A percentile compares a stretch with the other conserved stretches of the same genome.
Evolutionary conservation across 2,888 invertebrate species (phyloP).

Genomic region (Tipula helvola): DNA sequence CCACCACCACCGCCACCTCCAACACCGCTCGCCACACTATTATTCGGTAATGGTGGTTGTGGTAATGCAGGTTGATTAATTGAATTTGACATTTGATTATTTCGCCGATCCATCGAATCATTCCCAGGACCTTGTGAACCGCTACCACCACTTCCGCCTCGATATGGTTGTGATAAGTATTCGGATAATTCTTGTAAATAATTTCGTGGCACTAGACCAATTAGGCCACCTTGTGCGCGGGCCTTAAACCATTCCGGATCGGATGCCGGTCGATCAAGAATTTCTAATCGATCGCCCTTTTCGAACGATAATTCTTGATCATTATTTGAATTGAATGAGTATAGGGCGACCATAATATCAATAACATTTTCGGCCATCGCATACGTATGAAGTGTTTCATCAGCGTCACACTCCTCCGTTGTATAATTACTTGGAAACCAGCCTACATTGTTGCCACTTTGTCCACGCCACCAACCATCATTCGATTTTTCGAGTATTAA

Average conservation of each 20-base stretch:
- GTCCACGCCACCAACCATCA: constrained; percentile 99
- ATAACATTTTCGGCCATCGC: constrained; percentile 92
- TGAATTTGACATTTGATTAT: constrained; percentile 28
- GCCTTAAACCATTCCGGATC: constrained; percentile 99
- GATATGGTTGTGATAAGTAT: constrained; percentile 75
- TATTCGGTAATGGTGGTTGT: constrained; percentile 22
- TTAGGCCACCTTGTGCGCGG: constrained; percentile 80
- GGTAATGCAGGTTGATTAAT: constrained; percentile 30
- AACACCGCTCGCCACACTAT: neutral
- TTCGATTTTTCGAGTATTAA: constrained; percentile 95
- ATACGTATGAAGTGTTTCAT: constrained; percentile 81
- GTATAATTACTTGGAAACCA: constrained; percentile 99
- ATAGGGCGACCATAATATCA: constrained; percentile 90
- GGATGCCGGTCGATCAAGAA: constrained; percentile 88
- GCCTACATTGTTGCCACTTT: constrained; percentile 48
- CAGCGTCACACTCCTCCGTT: constrained; percentile 75
- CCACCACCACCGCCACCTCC: neutral
- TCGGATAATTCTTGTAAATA: constrained; percentile 86
- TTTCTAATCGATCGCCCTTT: constrained; percentile 91
- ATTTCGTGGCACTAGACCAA: constrained; percentile 91
- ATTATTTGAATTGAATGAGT: constrained; percentile 86
- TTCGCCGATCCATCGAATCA: constrained; percentile 41
- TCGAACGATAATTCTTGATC: constrained; percentile 94
- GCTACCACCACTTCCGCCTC: constrained; percentile 41
- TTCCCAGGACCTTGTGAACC: constrained; percentile 30